These are phyloP conservation scores for Volucella zonaria DNA, from an alignment of 2,888 invertebrate genomes.

Conservation along the genomic window DNA sequence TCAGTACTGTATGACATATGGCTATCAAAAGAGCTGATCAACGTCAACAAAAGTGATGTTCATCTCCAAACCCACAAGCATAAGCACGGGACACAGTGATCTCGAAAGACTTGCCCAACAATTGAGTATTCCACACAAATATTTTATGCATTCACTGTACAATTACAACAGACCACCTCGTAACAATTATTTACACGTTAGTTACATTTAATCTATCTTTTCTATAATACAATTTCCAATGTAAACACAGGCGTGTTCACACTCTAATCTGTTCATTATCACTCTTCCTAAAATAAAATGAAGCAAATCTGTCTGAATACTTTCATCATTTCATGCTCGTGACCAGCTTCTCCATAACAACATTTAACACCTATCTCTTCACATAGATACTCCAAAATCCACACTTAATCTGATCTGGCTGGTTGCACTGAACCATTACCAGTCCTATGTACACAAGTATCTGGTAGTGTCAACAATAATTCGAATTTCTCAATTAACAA, in stretches of 20 bases:
- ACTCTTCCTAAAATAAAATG: slow-evolving; percentile 1
- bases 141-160: too few relatives aligned
- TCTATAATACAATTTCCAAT: slow-evolving; percentile 13
- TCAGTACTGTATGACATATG: too few relatives aligned
- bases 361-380: slow-evolving; percentile 19
- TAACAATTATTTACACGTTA: too few relatives aligned
- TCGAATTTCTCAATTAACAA: slow-evolving; percentile 57
- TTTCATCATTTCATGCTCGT: slow-evolving; percentile 31
- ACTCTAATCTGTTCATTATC: slow-evolving; percentile 35
- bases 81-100: too few relatives aligned
- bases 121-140: too few relatives aligned
- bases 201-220: background rate
- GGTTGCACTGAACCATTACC: background rate
- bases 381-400: slow-evolving; percentile 14
- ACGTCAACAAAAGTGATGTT: too few relatives aligned
- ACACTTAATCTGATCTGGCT: slow-evolving; percentile 2
- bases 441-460: too few relatives aligned
- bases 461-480: slow-evolving; percentile 45
- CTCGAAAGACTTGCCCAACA: too few relatives aligned
- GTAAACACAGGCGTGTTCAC: slow-evolving; percentile 17
- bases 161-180: too few relatives aligned
- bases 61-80: too few relatives aligned
- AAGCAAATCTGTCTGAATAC: background rate
- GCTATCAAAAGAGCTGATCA: too few relatives aligned
- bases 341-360: background rate